Conservation (phyloP, 2,888 invertebrate genomes). For the Noctua janthe region DNA sequence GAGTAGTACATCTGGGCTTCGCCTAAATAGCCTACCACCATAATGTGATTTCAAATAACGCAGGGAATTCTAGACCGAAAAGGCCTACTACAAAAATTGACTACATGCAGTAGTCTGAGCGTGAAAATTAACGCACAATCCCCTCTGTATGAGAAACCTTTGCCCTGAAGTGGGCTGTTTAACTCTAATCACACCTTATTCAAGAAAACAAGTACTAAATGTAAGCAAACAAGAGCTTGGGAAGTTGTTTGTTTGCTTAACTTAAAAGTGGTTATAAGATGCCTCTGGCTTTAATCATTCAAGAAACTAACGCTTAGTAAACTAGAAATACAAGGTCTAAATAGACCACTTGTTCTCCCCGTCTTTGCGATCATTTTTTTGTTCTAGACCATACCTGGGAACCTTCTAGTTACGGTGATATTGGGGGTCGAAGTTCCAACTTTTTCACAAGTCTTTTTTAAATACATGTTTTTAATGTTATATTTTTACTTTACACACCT, state of each 20-base stretch:
- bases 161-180: background rate
- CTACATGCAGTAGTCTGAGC: background rate
- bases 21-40: background rate
- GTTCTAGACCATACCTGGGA: too few relatives aligned
- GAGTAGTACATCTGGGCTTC: too few relatives aligned
- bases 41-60: background rate
- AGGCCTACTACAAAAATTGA: background rate
- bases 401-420: too few relatives aligned
- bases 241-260: constrained; percentile 19
- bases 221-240: constrained; percentile 14
- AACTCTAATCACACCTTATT: constrained; percentile 20
- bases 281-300: constrained; percentile 10
- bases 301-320: constrained; percentile 7
- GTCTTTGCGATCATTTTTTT: too few relatives aligned
- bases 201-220: constrained; percentile 17
- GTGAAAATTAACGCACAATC: background rate
- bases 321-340: too few relatives aligned
- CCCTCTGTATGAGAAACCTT: background rate
- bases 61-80: background rate
- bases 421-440: too few relatives aligned
- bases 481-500: too few relatives aligned
- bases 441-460: too few relatives aligned
- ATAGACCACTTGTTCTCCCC: too few relatives aligned
- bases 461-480: too few relatives aligned
- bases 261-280: background rate